Evolutionary conservation across 2,888 invertebrate genomes (phyloP), one percentile per base, ranked within the genome.

Genomic region (Agonopterix subpropinquella): DNA sequence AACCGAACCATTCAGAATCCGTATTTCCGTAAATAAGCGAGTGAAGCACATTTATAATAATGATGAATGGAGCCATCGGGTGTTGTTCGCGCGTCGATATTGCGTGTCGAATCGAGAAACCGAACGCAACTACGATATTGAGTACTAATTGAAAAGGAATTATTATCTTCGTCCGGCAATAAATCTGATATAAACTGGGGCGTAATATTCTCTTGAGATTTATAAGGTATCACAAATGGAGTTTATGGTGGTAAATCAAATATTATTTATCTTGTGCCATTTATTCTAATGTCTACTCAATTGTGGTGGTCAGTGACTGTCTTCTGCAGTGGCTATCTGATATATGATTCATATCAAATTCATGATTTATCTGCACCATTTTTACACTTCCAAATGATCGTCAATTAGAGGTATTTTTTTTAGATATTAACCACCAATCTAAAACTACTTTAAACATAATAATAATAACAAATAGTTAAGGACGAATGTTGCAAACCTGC

Each of bases 1-100:
- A 82, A 81, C 78, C 65, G 70, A 64, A 63, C 70, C 70, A 85
- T 88, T 84, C 81, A 85, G 77, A 76, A 70, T 74, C 80, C 87
- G 88, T n/a, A 88, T 88, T 87, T 88, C 88, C 87, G 87, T 88
- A 87, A 88, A 87, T 88, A 88, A 88, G 86, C 75, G 86, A 87
- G 84, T 86, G 87, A 82, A 73, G 80, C 83, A 83, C 87, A 87
- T 87, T 87, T 84, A 86, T 87, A 86, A 87, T 87, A 87, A 84
- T 86, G 88, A 87, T 88, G 87, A 87, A 88, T 88, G 83, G 83
- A 68, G 65, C 68, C 75, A 78, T 80, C 79, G 80, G 77, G 61
- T 75, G 80, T 74, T 77, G 74, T 70, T 67, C 71, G 69, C 65
- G 61, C 65, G 70, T 77, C 83, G 82, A 82, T 84, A 81, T 80